Evolutionary conservation across 1,140 invertebrate genomes (phyloP), one percentile per base, ranked within the genome.

Genomic region (Panagrolaimus sp.): DNA sequence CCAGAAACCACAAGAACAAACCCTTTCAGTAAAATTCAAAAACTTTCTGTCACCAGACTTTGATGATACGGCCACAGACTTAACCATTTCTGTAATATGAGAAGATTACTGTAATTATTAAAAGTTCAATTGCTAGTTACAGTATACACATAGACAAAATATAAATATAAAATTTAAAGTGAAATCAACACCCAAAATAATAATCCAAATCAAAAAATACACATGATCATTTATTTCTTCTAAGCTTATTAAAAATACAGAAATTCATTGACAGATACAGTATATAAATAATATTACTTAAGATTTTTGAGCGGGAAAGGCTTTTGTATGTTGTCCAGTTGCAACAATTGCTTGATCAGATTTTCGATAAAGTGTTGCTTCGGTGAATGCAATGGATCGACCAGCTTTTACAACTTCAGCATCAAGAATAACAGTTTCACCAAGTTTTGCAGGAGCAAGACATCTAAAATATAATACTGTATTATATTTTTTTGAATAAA

Each of bases 391-490:
- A 46, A 94, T 83, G 43, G 85, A 90, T 73, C 88, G 89, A 1
- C 93, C 92, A 38, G 88, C 82, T 84, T 89, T 90, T n/a, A 90
- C 84, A 4, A 90, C 90, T 63, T 87, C 87, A 1, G 91, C 90
- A 83, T 92, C 89, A 26, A 95, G 88, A 45, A 89, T 78, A n/a
- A 96, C 86, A 48, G 88, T 86, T 71, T 94, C 90, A 6, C 91
- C 91, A 68, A 88, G 84, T 78, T 87, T 87, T 0, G 90, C 91
- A 38, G 88, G 87, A 78, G 88, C 90, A 58, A 58, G 52, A 58
- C 52, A 28, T 12, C 52, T 12, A 58, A 58, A 58, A 2, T 12
- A 17, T 26, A 21, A n/a, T n/a, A 12, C 12, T 24, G 47, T n/a
- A 17, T 38, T 38, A 4, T 28, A 12, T 12, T 28, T n/a, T 12